These are phyloP conservation scores for Elysia chlorotica DNA, from an alignment of 1,140 invertebrate genomes.

Conservation along the genomic window DNA sequence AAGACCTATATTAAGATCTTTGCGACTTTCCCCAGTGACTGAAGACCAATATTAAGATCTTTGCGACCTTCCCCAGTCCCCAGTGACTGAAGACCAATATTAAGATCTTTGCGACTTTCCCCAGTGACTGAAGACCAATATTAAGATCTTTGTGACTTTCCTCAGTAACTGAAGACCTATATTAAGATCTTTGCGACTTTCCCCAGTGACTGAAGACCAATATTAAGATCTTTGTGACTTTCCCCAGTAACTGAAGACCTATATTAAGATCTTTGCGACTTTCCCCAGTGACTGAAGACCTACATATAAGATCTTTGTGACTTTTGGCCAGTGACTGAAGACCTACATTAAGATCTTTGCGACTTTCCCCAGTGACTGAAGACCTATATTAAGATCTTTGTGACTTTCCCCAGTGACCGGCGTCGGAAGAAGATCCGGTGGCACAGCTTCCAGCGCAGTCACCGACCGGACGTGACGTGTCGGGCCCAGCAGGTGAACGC, in stretches of 20 bases:
- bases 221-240: conserved; percentile 8
- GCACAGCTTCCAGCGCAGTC: conserved; percentile 81
- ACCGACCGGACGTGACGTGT: conserved; percentile 54
- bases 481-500: conserved; percentile 63
- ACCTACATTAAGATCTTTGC: not conserved
- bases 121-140: not conserved
- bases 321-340: conserved; percentile 68
- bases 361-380: not conserved
- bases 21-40: conserved; percentile 52
- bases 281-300: not conserved
- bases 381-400: not conserved
- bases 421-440: conserved; percentile 69
- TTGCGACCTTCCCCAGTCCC: no score
- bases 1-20: conserved; percentile 61
- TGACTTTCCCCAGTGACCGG: conserved; percentile 54
- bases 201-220: not conserved
- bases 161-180: not conserved
- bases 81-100: conserved; percentile 75
- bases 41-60: no score
- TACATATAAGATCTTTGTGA: conserved; percentile 55
- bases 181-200: not conserved
- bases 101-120: not conserved
- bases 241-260: conserved; percentile 54
- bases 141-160: no score
- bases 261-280: conserved; percentile 53